phyloP scores from a whole-genome alignment of 2,888 invertebrate species.

The Ctena decussata region DNA sequence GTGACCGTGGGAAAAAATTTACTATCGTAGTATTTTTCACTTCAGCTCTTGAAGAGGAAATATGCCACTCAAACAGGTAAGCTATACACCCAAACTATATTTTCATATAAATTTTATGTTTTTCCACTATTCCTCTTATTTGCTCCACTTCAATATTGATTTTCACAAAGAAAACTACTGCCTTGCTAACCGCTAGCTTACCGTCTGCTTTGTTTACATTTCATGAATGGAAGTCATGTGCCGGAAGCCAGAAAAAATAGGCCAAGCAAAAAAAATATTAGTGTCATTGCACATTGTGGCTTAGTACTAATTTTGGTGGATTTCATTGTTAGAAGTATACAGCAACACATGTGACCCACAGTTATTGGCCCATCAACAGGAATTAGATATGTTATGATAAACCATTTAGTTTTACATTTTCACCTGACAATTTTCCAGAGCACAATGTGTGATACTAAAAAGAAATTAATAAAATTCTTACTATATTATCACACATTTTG shows the following conservation, averaged over 20 bases:
- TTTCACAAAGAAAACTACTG: neutral
- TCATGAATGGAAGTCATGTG: neutral
- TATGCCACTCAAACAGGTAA: constrained; percentile 15
- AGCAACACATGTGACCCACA: neutral
- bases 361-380: neutral
- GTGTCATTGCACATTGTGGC: neutral
- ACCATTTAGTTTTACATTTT: too few species aligned
- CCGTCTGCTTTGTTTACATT: neutral
- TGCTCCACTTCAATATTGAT: neutral
- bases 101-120: neutral
- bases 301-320: neutral
- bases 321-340: neutral
- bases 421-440: neutral
- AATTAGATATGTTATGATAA: too few species aligned
- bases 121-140: neutral
- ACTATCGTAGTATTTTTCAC: neutral
- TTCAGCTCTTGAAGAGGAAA: neutral
- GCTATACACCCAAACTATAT: neutral
- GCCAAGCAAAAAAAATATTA: neutral
- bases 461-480: neutral
- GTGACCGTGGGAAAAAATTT: neutral
- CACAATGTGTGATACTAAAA: neutral
- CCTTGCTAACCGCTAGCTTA: neutral
- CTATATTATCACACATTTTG: too few species aligned
- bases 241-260: neutral